Percentiles rank a stretch among this genome's conserved stretches.
Evolutionary conservation across 2,888 invertebrate genomes (phyloP).

Genomic region (Proisotoma minuta): DNA sequence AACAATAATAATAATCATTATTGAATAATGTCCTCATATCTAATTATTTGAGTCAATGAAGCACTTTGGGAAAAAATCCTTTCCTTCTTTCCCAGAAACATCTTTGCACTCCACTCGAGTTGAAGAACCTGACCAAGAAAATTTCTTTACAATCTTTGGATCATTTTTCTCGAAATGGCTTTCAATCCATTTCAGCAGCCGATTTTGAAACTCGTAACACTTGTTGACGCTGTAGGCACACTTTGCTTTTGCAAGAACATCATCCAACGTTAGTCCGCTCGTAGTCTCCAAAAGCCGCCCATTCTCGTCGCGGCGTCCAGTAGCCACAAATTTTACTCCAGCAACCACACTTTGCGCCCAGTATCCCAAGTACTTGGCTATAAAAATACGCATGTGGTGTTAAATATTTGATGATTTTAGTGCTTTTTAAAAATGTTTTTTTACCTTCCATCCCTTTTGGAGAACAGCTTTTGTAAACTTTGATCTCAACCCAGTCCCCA

Average conservation of each 20-base stretch:
- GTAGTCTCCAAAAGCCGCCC: neutral
- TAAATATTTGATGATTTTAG: no score
- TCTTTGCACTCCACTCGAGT: no score
- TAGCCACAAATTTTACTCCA: neutral
- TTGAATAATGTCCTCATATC: no score
- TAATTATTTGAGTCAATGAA: no score
- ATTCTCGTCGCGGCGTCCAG: slow-evolving; percentile 2
- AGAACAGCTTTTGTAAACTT: neutral
- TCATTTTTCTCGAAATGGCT: slow-evolving; percentile 1
- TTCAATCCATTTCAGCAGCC: slow-evolving; percentile 5
- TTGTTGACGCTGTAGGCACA: no score
- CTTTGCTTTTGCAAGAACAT: neutral
- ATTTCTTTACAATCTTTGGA: slow-evolving; percentile 1
- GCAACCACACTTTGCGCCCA: slow-evolving; percentile 11
- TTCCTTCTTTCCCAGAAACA: no score
- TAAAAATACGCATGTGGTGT: no score
- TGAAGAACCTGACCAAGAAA: neutral
- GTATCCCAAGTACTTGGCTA: neutral
- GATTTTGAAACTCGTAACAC: slow-evolving; percentile 8
- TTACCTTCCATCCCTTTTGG: slow-evolving; percentile 5
- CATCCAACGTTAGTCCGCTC: neutral
- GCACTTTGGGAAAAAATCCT: no score
- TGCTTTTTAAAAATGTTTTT: no score
- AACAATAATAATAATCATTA: no score
- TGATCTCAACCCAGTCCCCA: neutral